These are phyloP conservation scores for Loxodonta africana DNA, from an alignment of 2,113 vertebrate genomes.

Conservation along the genomic window DNA sequence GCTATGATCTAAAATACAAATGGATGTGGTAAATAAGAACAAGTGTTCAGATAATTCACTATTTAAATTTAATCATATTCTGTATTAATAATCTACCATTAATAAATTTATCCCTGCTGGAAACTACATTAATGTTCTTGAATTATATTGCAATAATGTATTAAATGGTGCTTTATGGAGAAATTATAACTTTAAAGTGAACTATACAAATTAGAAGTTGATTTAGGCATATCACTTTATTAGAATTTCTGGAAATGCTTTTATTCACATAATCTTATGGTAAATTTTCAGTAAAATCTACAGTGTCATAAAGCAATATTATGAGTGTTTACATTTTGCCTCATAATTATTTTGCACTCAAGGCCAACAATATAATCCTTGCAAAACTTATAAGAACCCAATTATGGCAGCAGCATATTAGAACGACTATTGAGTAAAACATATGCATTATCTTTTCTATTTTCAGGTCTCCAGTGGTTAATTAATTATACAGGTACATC, in stretches of 20 bases:
- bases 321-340: conserved; percentile 3
- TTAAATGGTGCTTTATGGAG: background rate
- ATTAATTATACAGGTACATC: background rate
- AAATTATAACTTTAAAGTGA: conserved; percentile 56
- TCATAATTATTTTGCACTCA: conserved; percentile 48
- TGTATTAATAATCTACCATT: conserved; percentile 10
- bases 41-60: background rate
- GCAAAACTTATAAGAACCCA: conserved; percentile 40
- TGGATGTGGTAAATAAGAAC: conserved; percentile 44
- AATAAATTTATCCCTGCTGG: conserved; percentile 1
- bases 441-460: background rate
- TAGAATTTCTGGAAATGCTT: background rate
- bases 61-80: conserved; percentile 26
- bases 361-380: background rate
- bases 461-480: background rate
- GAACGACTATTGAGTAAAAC: background rate
- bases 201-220: conserved; percentile 54
- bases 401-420: background rate
- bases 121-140: background rate
- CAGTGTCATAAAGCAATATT: conserved; percentile 17
- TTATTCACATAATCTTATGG: conserved; percentile 3
- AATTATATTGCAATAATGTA: conserved; percentile 23
- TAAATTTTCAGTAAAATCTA: conserved; percentile 64
- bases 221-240: conserved; percentile 48
- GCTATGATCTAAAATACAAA: conserved; percentile 11